Conservation (phyloP, 2,797 vertebrate species). For the Sebastes nivosus region DNA sequence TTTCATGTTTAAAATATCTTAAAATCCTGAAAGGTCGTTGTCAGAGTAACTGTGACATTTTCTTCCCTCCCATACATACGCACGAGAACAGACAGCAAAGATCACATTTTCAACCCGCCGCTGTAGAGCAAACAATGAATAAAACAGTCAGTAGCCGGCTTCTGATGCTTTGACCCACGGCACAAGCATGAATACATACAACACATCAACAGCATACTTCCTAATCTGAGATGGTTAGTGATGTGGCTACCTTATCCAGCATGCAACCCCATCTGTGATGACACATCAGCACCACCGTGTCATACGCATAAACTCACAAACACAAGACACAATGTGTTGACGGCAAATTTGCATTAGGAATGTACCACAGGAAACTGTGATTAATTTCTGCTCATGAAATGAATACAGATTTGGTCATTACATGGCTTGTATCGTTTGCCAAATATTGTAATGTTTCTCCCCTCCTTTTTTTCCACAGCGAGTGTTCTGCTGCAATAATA, state of each 20-base stretch:
- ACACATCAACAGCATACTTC: conserved; percentile 74
- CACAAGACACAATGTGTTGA: conserved; percentile 64
- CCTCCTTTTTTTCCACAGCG: conserved; percentile 43
- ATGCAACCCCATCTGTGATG: conserved; percentile 79
- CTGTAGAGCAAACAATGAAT: conserved; percentile 65
- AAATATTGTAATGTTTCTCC: conserved; percentile 81
- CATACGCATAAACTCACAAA: conserved; percentile 78
- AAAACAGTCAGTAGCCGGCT: conserved; percentile 58
- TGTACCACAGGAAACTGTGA: conserved; percentile 72
- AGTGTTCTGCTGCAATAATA: conserved; percentile 79
- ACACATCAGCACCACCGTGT: conserved; percentile 80
- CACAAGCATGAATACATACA: conserved; percentile 77
- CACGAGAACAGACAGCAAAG: conserved; percentile 24
- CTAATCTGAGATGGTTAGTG: conserved; percentile 77
- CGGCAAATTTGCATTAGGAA: conserved; percentile 79
- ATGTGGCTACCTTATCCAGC: conserved; percentile 65
- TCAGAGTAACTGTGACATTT: conserved; percentile 69
- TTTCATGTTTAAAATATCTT: conserved; percentile 66
- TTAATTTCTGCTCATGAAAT: conserved; percentile 81
- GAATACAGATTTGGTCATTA: conserved; percentile 88
- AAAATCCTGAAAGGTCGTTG: conserved; percentile 51
- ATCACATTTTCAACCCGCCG: conserved; percentile 32
- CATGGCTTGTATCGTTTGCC: conserved; percentile 74
- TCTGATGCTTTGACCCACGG: conserved; percentile 74
- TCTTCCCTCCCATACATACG: conserved; percentile 32